Percentiles rank a stretch among this genome's conserved stretches.
Conservation (phyloP, 2,113 vertebrate genomes). For the Neogobius melanostomus region DNA sequence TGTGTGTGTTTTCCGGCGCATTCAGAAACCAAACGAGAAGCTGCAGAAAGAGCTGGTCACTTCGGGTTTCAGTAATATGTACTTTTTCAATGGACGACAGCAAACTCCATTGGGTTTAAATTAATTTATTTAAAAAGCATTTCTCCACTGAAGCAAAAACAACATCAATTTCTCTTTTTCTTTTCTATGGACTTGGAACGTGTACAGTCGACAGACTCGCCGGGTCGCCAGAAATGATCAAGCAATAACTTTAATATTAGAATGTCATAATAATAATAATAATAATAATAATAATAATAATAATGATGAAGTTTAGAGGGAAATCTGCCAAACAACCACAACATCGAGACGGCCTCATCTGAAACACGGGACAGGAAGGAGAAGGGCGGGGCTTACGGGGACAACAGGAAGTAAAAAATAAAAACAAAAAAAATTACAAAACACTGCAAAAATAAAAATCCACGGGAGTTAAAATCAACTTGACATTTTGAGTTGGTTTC, state of each 20-base stretch:
- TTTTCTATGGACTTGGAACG: constrained; percentile 66
- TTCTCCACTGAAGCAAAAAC: constrained; percentile 78
- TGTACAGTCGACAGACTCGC: constrained; percentile 69
- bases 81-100: no score
- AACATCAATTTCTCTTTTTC: constrained; percentile 61
- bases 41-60: background rate
- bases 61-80: no score
- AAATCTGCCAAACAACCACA: constrained; percentile 64
- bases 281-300: constrained; percentile 3
- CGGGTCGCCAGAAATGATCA: constrained; percentile 51
- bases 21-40: background rate
- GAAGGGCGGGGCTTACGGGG: constrained; percentile 49
- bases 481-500: background rate
- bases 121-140: constrained; percentile 80
- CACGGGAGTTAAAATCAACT: background rate
- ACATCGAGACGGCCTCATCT: constrained; percentile 64
- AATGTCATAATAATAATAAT: constrained; percentile 4
- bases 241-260: constrained; percentile 18
- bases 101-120: constrained; percentile 67
- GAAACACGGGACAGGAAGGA: constrained; percentile 18
- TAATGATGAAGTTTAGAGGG: background rate
- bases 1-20: no score
- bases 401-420: constrained; percentile 60
- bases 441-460: constrained; percentile 29
- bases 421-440: constrained; percentile 55